Evolutionary conservation across 2,888 invertebrate genomes (phyloP), one percentile per base, ranked within the genome.

Genomic region (Xestobium rufovillosum): DNA sequence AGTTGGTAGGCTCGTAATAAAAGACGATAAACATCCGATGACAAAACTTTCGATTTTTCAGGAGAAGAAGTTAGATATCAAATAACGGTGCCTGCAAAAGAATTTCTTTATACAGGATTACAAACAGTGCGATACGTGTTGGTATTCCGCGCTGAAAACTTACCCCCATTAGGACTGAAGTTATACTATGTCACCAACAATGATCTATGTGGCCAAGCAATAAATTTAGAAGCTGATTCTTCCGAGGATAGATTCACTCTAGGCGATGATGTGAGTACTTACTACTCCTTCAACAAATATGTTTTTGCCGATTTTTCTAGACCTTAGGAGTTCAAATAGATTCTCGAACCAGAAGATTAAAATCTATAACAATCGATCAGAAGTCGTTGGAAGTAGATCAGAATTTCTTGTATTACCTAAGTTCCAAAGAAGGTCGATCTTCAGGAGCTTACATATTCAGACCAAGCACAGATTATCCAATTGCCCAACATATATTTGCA

Each of bases 391-490:
- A 58, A 30, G 15, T 80, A 31, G 51, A 60, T 6, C 84, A 86
- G 55, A 70, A 78, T 4, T 81, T 85, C 52, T 68, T 74, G 23
- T 90, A 78, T 55, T 92, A 91, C 53, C 65, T 71, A 8, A 83
- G 77, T 0, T 73, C 72, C 19, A 56, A 56, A 2, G 85, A 84
- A 0, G 69, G 82, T 50, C 69, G 87, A 38, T 77, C 88, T 0
- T 92, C 94, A 0, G 96, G 96, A 0, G 96, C 96, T 0, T 97
- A 97, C 53, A 83, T 94, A 17, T 88, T 90, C 61, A 69, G 88
- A 30, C 87, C 88, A 0, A 23, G 38, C 10, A 38, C 39, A 2
- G 32, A 39, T 11, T 34, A 37, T 10, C 37, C 40, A 10, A 39
- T 38, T 15, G 14, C 25, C 3, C 34, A 36, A 14, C 13, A 16